A percentile compares a stretch with the other conserved stretches of the same genome.
These are phyloP conservation scores for Ranitomeya variabilis DNA, from an alignment of 2,113 vertebrate genomes.

Conservation along the genomic window DNA sequence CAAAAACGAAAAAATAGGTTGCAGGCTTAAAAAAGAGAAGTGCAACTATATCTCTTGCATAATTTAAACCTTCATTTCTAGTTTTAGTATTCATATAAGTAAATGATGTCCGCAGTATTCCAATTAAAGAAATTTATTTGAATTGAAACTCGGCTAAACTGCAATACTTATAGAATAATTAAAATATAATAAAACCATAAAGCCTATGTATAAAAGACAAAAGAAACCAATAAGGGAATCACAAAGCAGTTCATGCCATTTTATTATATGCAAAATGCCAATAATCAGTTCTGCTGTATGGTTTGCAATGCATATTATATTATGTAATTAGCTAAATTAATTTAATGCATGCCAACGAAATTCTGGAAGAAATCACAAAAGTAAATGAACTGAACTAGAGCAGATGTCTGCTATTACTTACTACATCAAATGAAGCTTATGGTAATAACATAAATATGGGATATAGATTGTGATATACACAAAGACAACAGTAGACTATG, in stretches of 20 bases:
- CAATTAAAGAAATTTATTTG: neutral
- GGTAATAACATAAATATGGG: neutral
- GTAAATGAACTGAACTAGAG: constrained; percentile 24
- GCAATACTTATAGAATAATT: neutral
- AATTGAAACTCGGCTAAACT: neutral
- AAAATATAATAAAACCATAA: neutral
- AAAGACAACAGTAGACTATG: neutral
- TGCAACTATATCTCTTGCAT: too few species aligned
- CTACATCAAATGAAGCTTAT: neutral
- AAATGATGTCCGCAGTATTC: neutral
- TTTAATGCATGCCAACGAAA: constrained; percentile 6
- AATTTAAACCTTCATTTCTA: too few species aligned
- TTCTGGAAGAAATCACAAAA: constrained; percentile 26
- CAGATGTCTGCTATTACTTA: constrained; percentile 20
- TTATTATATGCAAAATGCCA: neutral
- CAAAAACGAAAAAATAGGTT: too few species aligned
- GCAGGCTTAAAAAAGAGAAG: too few species aligned
- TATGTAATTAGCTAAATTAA: constrained; percentile 8
- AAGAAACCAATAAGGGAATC: neutral
- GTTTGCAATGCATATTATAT: neutral
- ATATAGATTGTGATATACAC: neutral
- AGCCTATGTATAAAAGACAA: neutral
- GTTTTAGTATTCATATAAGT: neutral
- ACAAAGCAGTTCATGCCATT: neutral
- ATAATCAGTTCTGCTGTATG: neutral